These are phyloP conservation scores for Cancer borealis DNA, from an alignment of 2,888 invertebrate species.

Conservation along the genomic window DNA sequence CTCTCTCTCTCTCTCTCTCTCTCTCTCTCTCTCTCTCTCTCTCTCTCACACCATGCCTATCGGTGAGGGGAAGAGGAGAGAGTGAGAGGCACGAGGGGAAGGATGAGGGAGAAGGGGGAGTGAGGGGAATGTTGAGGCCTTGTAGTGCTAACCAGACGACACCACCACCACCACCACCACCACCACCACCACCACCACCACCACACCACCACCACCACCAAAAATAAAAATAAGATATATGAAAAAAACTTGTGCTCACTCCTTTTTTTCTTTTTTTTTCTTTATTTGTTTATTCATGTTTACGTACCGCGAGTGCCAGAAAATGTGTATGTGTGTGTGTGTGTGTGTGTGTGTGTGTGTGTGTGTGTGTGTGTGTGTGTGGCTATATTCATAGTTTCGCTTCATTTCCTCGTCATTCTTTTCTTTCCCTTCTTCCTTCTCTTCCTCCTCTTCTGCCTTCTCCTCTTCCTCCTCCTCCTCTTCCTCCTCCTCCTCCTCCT, in stretches of 20 bases:
- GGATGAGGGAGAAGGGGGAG: no score
- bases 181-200: background rate
- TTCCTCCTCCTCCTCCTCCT: background rate
- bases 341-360: slow-evolving; percentile 40
- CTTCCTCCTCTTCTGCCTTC: background rate
- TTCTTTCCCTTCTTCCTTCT: background rate
- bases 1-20: slow-evolving; percentile 9
- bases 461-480: background rate
- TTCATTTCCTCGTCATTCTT: background rate
- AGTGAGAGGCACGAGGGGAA: slow-evolving; percentile 34
- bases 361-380: slow-evolving; percentile 26
- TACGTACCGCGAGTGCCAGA: background rate
- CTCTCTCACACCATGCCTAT: background rate
- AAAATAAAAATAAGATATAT: background rate
- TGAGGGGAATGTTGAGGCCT: background rate
- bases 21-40: background rate
- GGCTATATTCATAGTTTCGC: background rate
- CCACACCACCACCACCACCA: no score
- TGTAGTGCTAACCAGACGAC: background rate
- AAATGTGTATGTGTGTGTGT: background rate
- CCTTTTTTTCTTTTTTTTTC: background rate
- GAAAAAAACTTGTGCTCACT: background rate
- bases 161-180: background rate
- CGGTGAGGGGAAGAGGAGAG: background rate
- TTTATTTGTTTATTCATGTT: background rate